phyloP scores from a whole-genome alignment of 2,113 vertebrate species.

The Malurus alboscapulatus region DNA sequence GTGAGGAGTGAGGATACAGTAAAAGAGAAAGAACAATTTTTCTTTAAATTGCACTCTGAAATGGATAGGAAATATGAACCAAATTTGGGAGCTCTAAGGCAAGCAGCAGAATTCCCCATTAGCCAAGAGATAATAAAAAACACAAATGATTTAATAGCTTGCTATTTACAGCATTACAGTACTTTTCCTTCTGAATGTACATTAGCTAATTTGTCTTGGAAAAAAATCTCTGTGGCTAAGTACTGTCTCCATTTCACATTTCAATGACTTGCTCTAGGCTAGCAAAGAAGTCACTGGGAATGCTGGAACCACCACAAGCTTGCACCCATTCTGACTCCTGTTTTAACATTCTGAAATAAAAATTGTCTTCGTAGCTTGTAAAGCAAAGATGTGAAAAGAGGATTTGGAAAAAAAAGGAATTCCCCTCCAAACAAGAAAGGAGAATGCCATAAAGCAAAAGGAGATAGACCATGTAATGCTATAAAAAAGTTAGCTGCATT shows the following conservation, averaged over 20 bases:
- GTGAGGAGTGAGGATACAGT: background rate
- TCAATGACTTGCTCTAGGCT: background rate
- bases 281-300: background rate
- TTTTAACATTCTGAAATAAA: background rate
- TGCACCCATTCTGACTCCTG: background rate
- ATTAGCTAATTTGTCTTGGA: constrained; percentile 16
- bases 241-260: background rate
- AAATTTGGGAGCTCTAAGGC: background rate
- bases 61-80: background rate
- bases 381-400: background rate
- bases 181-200: background rate
- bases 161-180: constrained; percentile 14
- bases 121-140: background rate
- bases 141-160: background rate
- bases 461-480: background rate
- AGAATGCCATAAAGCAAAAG: background rate
- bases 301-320: background rate
- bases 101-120: background rate
- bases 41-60: background rate
- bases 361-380: background rate
- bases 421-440: background rate
- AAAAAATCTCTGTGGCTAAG: background rate
- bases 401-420: background rate
- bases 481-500: background rate
- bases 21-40: background rate